phyloP scores from a whole-genome alignment of 1,140 invertebrate genomes.

The Magallana angulata region DNA sequence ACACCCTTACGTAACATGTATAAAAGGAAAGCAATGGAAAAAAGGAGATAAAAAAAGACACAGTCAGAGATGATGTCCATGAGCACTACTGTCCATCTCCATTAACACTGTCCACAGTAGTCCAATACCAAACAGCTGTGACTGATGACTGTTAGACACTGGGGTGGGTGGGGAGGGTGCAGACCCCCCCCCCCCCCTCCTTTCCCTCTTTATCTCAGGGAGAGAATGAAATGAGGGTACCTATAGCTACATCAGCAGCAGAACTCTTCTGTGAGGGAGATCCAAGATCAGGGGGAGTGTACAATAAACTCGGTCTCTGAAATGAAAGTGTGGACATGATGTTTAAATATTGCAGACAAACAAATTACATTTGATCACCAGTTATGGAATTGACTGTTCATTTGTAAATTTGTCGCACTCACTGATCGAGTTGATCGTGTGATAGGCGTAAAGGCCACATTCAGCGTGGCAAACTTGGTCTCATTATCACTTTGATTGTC shows the following conservation, averaged over 20 bases:
- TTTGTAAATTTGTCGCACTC: background rate
- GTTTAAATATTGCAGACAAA: no score
- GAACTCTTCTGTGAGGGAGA: background rate
- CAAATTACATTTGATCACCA: no score
- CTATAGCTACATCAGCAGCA: background rate
- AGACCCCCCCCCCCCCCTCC: background rate
- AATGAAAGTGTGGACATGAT: background rate
- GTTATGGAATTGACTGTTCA: no score
- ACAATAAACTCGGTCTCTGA: slow-evolving; percentile 12
- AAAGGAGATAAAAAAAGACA: background rate
- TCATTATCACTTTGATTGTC: background rate
- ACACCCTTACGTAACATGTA: background rate
- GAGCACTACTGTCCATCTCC: slow-evolving; percentile 2
- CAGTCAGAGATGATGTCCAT: background rate
- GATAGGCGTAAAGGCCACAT: slow-evolving; percentile 7
- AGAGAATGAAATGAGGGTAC: slow-evolving; percentile 1
- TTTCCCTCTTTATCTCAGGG: background rate
- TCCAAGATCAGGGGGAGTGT: background rate
- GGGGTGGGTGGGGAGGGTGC: background rate
- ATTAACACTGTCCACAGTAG: background rate
- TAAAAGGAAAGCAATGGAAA: background rate
- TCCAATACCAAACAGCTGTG: no score
- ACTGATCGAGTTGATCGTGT: background rate
- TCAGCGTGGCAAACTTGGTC: background rate
- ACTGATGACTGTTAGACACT: no score